phyloP scores from a whole-genome alignment of 2,888 invertebrate species.

The Odontocolon sp. region DNA sequence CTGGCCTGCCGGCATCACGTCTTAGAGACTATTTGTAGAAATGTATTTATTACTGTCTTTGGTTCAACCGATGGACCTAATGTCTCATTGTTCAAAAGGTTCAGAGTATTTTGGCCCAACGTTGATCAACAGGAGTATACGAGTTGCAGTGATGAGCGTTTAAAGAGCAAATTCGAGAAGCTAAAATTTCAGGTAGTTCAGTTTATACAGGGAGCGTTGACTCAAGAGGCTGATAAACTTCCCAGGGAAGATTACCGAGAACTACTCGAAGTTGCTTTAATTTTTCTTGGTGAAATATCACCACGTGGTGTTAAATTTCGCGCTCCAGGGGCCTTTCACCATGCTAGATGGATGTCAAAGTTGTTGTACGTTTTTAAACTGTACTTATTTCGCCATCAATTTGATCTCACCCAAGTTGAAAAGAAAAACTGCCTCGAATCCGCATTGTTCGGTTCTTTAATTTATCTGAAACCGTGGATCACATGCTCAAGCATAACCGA shows the following conservation, averaged over 20 bases:
- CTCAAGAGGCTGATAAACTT: constrained; percentile 8
- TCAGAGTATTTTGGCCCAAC: constrained; percentile 43
- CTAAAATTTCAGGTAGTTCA: neutral
- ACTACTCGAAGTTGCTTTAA: constrained; percentile 59
- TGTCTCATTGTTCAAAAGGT: constrained; percentile 48
- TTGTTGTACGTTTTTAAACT: constrained; percentile 65
- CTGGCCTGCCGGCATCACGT: constrained; percentile 63
- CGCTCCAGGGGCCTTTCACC: constrained; percentile 61
- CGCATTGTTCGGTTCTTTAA: constrained; percentile 53
- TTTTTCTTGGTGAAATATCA: constrained; percentile 59
- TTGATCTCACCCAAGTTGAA: constrained; percentile 55
- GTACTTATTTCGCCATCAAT: constrained; percentile 60
- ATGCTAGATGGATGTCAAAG: constrained; percentile 67
- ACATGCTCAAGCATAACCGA: constrained; percentile 13
- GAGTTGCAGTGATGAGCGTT: neutral
- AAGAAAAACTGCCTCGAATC: constrained; percentile 48
- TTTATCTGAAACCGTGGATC: constrained; percentile 59
- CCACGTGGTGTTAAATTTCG: constrained; percentile 40
- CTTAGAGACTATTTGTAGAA: constrained; percentile 49
- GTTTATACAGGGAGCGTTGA: neutral
- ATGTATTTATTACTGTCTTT: constrained; percentile 23
- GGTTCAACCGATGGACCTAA: constrained; percentile 37
- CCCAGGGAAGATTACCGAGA: constrained; percentile 61
- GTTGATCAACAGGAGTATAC: constrained; percentile 35
- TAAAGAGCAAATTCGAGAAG: neutral